These are phyloP conservation scores for Atta cephalotes DNA, from an alignment of 1,140 invertebrate genomes.

Conservation along the genomic window DNA sequence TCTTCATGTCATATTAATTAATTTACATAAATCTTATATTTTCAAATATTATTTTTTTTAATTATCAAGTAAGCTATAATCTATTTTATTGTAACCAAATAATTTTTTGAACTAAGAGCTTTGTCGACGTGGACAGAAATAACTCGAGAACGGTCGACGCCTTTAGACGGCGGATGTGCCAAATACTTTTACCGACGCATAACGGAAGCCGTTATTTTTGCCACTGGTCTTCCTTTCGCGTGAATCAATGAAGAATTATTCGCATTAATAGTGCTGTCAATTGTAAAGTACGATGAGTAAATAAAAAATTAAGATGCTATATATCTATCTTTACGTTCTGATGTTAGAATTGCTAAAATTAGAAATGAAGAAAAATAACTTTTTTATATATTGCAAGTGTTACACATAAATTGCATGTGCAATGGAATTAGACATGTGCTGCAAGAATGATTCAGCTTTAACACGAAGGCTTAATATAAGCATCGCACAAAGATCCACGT, in stretches of 20 bases:
- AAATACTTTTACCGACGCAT: constrained; percentile 63
- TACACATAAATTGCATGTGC: background rate
- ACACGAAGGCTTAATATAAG: constrained; percentile 50
- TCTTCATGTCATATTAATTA: background rate
- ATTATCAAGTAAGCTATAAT: background rate
- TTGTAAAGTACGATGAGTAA: background rate
- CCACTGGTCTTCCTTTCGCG: background rate
- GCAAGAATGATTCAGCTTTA: constrained; percentile 43
- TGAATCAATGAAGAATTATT: constrained; percentile 62
- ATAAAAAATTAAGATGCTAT: constrained; percentile 8
- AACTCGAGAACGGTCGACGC: constrained; percentile 35
- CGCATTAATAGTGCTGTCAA: background rate
- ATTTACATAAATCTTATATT: background rate
- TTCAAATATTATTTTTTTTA: background rate
- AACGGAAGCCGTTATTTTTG: constrained; percentile 72
- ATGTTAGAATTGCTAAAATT: background rate
- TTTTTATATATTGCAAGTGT: background rate
- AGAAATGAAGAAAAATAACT: background rate
- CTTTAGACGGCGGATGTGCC: constrained; percentile 72
- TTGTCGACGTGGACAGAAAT: constrained; percentile 32
- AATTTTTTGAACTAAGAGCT: constrained; percentile 3
- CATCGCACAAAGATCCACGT: constrained; percentile 5
- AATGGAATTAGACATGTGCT: constrained; percentile 1
- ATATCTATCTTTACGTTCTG: background rate
- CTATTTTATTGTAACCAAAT: background rate